Conservation (phyloP, 2,797 vertebrate genomes). For the Tenualosa thibaudeaui region DNA sequence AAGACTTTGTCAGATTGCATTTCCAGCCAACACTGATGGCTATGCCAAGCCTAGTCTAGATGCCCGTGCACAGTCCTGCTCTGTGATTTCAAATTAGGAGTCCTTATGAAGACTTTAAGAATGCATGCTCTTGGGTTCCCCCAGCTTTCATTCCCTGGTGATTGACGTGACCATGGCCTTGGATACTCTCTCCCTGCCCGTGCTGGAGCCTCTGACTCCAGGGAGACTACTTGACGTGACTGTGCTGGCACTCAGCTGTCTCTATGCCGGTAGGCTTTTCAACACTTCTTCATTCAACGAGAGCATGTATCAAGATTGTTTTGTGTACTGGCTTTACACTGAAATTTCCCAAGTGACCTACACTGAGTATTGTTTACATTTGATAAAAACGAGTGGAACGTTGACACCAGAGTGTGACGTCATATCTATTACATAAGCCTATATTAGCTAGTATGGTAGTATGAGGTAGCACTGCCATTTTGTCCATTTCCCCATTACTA, state of each 20-base stretch:
- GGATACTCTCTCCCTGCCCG: conserved; percentile 94
- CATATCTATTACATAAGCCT: background rate
- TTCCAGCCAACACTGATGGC: background rate
- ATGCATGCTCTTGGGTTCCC: background rate
- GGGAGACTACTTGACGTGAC: conserved; percentile 94
- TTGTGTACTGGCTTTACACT: background rate
- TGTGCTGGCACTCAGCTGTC: conserved; percentile 94
- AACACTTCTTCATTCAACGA: background rate
- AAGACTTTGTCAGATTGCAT: background rate
- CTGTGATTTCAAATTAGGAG: background rate
- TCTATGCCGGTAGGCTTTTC: conserved; percentile 87
- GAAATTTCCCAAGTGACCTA: background rate
- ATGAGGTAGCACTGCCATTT: background rate
- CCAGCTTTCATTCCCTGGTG: conserved; percentile 95
- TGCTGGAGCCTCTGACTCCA: conserved; percentile 93
- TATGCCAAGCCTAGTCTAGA: background rate
- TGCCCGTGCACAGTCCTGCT: background rate
- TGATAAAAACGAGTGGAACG: background rate
- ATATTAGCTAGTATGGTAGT: background rate
- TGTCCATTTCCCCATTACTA: background rate
- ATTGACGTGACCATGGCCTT: conserved; percentile 98
- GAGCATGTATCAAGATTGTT: background rate
- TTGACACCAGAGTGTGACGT: background rate
- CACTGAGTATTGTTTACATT: background rate
- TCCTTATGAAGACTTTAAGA: background rate